Evolutionary conservation across 2,797 vertebrate species (phyloP), one percentile per base, ranked within the genome.

Genomic region (Thunnus albacares): DNA sequence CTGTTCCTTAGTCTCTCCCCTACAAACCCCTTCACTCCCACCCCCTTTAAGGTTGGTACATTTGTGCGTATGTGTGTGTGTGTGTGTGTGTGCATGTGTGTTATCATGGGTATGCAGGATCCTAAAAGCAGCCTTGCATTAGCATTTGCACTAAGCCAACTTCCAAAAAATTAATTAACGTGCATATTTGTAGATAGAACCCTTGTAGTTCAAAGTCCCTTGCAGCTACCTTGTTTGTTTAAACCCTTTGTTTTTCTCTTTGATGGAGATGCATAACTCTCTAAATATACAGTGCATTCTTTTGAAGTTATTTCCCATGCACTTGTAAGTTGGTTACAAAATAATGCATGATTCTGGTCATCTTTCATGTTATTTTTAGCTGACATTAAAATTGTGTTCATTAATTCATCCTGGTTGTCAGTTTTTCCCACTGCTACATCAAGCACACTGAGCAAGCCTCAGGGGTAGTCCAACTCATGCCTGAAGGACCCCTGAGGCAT

Each of bases 41-140:
- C 94, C 89, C 97, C 97, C 12, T 98, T 98, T 96, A 98, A 98
- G 97, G 97, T 98, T 96, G 93, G 97, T 97, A 89, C 28, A 70
- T 55, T 49, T 88, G 55, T 71, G 24, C 74, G 52, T 72, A 59
- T 79, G 51, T 51, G 66, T 79, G 60, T 64, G 55, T 71, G 60
- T 71, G 45, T 56, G 61, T 73, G 59, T 62, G 43, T 75, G 45
- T 12, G 26, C 61, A 33, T 55, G 47, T 51, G 65, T 78, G 59
- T 70, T 65, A 76, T 81, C 76, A 56, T 59, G 71, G 51, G 51
- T 77, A 4, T 70, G 66, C 73, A 70, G n/a, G 41, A 81, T 83
- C 71, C 79, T 68, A 72, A 89, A 89, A 87, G 73, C 72, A 85
- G 61, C 53, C 78, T 66, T 76, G 64, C 78, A 89, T 90, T 88